Conservation (phyloP, 1,140 invertebrate species). For the Scaptodrosophila lebanonensis region DNA sequence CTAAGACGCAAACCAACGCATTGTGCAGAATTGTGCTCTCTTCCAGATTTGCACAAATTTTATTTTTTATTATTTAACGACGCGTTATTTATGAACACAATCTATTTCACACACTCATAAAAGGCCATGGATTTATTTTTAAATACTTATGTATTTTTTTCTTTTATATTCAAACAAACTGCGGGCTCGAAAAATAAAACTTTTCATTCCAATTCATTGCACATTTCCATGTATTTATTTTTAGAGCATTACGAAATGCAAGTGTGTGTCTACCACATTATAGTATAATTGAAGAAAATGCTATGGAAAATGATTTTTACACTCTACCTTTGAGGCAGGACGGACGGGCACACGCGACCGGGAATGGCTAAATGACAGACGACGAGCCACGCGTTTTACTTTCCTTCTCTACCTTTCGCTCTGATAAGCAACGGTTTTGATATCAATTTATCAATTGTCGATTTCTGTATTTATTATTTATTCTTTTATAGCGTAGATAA, state of each 20-base stretch:
- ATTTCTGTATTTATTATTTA: constrained; percentile 33
- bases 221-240: constrained; percentile 60
- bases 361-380: constrained; percentile 30
- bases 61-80: too few species aligned
- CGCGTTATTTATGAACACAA: too few species aligned
- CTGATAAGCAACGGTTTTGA: constrained; percentile 29
- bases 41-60: too few species aligned
- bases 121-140: not conserved
- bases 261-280: not conserved
- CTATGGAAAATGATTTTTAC: constrained; percentile 6
- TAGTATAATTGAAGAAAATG: constrained; percentile 8
- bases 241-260: constrained; percentile 62
- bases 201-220: constrained; percentile 34
- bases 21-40: too few species aligned
- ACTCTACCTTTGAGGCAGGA: constrained; percentile 10
- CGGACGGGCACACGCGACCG: constrained; percentile 23
- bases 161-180: not conserved
- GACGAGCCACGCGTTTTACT: constrained; percentile 11
- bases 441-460: constrained; percentile 42
- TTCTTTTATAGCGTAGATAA: constrained; percentile 7
- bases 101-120: too few species aligned
- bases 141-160: not conserved
- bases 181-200: constrained; percentile 19
- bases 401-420: constrained; percentile 13
- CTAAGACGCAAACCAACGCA: too few species aligned